Percentiles rank a stretch among this genome's conserved stretches.
These are phyloP conservation scores for Streblospio benedicti DNA, from an alignment of 1,140 invertebrate genomes.

Conservation along the genomic window DNA sequence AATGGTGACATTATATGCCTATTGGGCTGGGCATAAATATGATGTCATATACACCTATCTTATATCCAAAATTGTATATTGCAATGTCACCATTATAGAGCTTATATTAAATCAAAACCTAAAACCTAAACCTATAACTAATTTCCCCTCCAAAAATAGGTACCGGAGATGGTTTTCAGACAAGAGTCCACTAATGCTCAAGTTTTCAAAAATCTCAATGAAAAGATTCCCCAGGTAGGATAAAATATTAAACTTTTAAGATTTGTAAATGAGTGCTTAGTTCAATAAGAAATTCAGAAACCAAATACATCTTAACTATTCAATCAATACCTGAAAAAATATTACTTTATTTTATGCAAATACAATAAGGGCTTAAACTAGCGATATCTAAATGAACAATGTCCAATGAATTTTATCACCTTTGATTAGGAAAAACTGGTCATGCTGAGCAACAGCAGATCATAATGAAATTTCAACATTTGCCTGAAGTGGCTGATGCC, in stretches of 20 bases:
- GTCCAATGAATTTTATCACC: not conserved
- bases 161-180: slow-evolving; percentile 28
- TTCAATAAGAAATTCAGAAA: no score
- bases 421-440: slow-evolving; percentile 23
- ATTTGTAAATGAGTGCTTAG: not conserved
- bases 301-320: no score
- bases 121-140: not conserved
- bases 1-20: not conserved
- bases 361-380: no score
- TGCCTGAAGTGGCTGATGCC: slow-evolving; percentile 27
- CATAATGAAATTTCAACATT: slow-evolving; percentile 20
- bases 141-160: slow-evolving; percentile 14
- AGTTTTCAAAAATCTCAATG: slow-evolving; percentile 23
- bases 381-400: not conserved
- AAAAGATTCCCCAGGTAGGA: slow-evolving; percentile 31
- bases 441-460: slow-evolving; percentile 23
- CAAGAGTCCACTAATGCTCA: slow-evolving; percentile 28
- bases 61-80: not conserved
- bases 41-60: slow-evolving; percentile 5
- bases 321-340: no score
- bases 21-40: slow-evolving; percentile 4
- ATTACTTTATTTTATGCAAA: no score
- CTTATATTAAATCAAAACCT: not conserved
- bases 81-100: not conserved
- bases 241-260: not conserved